Evolutionary conservation across 1,140 invertebrate genomes (phyloP), one percentile per base, ranked within the genome.

Genomic region (Zophobas morio): DNA sequence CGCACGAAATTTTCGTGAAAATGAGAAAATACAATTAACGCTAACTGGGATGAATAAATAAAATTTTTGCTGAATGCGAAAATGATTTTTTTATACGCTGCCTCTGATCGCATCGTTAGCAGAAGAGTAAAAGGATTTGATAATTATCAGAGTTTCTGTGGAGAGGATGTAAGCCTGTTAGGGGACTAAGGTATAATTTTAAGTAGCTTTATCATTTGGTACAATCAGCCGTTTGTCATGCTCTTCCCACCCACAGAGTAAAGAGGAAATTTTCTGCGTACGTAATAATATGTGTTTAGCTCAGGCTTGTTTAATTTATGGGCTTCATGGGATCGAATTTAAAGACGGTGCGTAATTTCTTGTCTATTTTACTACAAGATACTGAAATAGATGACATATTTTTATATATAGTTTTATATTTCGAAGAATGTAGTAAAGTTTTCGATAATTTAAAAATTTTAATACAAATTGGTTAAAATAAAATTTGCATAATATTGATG

Each of bases 21-120:
- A 54, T 42, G 71, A 73, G 71, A 54, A 73, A 73, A 73, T 32
- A 49, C 49, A 73, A 73, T 73, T 73, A 73, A 54, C 54, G 49
- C 8, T 33, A 5, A 73, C 34, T 32, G n/a, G 60, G 42, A 66
- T 42, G 42, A 66, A 42, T 66, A 66, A 66, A 63, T 63, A 63
- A 63, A 63, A 66, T 42, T 66, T 66, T 20, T 39, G 6, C n/a
- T 1, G 60, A 40, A 66, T 66, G 33, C 49, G 2, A 32, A 6
- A 51, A 20, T 51, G n/a, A 32, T 51, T 51, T 2, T 51, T 51
- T 51, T 51, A 33, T 34, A 33, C 32, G 3, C 42, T 51, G 6
- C 6, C 20, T 51, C 20, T 20, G n/a, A 51, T 51, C 49, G n/a
- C 3, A 51, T 51, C 49, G 8, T 3, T 8, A 46, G 42, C 42